These are phyloP conservation scores for Noctilio leporinus DNA, from an alignment of 2,113 vertebrate species.

Conservation along the genomic window DNA sequence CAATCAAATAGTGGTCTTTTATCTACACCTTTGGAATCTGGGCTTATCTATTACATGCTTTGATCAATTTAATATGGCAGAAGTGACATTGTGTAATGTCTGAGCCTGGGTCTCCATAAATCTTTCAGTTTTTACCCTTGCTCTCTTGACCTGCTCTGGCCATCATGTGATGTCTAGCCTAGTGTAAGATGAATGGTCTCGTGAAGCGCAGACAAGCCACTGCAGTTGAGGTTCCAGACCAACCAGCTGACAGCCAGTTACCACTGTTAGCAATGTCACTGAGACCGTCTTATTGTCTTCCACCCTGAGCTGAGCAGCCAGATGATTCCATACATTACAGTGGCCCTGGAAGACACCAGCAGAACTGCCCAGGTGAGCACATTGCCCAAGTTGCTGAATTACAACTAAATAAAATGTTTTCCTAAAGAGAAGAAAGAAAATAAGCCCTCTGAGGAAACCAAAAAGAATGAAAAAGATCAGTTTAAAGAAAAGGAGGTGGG, in stretches of 20 bases:
- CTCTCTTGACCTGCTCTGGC: not conserved
- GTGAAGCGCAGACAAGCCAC: not conserved
- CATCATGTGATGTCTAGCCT: not conserved
- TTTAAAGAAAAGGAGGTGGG: too few species aligned
- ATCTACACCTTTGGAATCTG: not conserved
- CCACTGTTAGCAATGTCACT: not conserved
- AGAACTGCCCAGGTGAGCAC: not conserved
- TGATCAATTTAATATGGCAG: not conserved
- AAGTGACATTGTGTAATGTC: not conserved
- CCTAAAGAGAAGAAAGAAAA: too few species aligned
- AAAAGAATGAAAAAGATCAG: too few species aligned
- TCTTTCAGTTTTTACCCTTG: not conserved
- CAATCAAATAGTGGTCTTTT: not conserved
- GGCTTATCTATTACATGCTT: not conserved
- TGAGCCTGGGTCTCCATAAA: not conserved
- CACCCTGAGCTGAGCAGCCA: not conserved
- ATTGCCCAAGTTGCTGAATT: not conserved
- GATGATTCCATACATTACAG: not conserved
- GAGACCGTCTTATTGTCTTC: not conserved
- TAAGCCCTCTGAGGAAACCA: too few species aligned
- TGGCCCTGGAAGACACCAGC: not conserved
- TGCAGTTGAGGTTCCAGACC: not conserved
- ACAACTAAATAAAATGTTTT: not conserved
- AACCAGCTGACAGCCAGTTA: not conserved
- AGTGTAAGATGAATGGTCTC: not conserved